Base-by-base conservation (phyloP, 2,888 invertebrate genomes). In the Idaea aversata region DNA sequence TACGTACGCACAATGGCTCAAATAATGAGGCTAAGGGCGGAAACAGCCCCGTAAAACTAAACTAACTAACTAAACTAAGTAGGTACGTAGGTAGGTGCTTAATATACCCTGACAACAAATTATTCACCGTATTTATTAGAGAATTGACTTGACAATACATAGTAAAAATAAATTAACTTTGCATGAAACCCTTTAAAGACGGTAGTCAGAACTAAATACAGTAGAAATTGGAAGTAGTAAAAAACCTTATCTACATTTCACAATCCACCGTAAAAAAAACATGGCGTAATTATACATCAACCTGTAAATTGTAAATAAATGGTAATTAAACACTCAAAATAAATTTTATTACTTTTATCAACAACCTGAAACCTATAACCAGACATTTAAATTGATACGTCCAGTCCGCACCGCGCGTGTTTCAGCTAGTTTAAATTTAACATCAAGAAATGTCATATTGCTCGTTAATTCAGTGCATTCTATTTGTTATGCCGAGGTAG, bases 371-470 rank as follows among this genome's bases (percentile, higher is more conserved):
- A 47, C 47, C 10, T 7, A 7, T 13, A 10, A 67, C 66, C 65
- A 61, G 38, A 65, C 64, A 35, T 59, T 13, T 59, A 34, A 36
- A 59, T 57, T 59, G 5, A 13, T 15, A 34, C 35, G 36, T 25
- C 57, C 38, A 63, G 64, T 61, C 57, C 67, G 65, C 65, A 62
- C 66, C 65, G 61, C 57, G 61, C 38, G 57, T 6, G 61, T 10
- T 16, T 59, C 36, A 66, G 65, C 65, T 35, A 61, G 69, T 71
- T 73, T 71, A 74, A 72, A 65, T 70, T 59, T 72, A 72, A 68
- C 74, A 68, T 63, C 65, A 62, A 47, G 62, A 74, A 74, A 74
- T 72, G 74, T 69, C 70, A 70, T 71, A 67, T 61, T 64, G 61
- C 64, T 62, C n/a, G 72, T 70, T 63, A 70, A 68, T 70, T 64